Percentiles rank a stretch among this genome's conserved stretches.
phyloP scores from a whole-genome alignment of 2,113 vertebrate genomes.

The Calidris pugnax region DNA sequence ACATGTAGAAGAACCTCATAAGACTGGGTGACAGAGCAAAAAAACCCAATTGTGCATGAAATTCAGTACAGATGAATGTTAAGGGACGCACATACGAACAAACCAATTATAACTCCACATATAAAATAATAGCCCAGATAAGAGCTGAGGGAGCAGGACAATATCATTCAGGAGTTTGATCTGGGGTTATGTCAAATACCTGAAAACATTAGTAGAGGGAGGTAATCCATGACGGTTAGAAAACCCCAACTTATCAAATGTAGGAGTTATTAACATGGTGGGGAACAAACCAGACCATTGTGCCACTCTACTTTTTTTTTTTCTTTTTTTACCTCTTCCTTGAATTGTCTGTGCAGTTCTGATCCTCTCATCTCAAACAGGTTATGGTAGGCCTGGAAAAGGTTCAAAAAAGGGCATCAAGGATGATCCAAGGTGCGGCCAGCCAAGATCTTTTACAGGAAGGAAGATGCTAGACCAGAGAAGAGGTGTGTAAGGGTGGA shows the following conservation, averaged over 20 bases:
- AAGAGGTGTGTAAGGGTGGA: neutral
- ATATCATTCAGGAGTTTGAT: neutral
- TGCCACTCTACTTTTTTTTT: neutral
- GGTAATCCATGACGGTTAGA: neutral
- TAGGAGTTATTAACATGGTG: neutral
- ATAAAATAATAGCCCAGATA: neutral
- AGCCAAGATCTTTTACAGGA: neutral
- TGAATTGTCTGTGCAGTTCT: neutral
- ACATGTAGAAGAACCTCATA: neutral
- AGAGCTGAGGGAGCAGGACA: neutral
- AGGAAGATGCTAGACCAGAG: neutral
- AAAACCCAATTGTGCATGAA: neutral
- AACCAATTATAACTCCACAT: neutral
- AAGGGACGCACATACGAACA: neutral
- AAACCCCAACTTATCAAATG: neutral
- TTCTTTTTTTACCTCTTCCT: neutral
- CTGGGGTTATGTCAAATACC: neutral
- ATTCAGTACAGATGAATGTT: neutral
- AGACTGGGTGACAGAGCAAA: neutral
- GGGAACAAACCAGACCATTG: neutral
- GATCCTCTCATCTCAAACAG: neutral
- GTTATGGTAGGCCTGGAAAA: neutral
- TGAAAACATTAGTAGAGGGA: neutral
- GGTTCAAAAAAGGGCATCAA: neutral
- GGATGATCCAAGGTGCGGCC: neutral